phyloP scores from a whole-genome alignment of 2,888 invertebrate genomes.

The Amiota minor region DNA sequence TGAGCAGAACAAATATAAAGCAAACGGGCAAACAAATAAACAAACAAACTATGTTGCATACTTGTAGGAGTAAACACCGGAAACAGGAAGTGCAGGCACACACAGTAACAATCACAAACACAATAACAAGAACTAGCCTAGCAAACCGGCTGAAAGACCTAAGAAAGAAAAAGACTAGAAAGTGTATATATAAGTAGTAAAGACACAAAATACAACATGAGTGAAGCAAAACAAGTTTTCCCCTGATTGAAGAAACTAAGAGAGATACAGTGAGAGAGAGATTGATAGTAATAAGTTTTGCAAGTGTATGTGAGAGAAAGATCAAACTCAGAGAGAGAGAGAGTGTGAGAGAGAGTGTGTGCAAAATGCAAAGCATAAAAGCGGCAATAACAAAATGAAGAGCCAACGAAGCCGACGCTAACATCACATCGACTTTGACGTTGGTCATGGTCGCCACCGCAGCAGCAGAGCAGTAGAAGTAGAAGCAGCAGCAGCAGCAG shows the following conservation, averaged over 20 bases:
- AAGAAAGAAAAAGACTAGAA: too few species aligned
- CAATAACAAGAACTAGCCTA: slow-evolving; percentile 1
- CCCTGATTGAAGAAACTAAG: neutral
- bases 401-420: slow-evolving; percentile 38
- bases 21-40: slow-evolving; percentile 8
- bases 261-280: slow-evolving; percentile 2
- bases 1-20: neutral
- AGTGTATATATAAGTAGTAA: too few species aligned
- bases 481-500: slow-evolving; percentile 10
- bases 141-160: too few species aligned
- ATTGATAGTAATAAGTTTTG: slow-evolving; percentile 1
- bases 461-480: slow-evolving; percentile 37
- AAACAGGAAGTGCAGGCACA: slow-evolving; percentile 4
- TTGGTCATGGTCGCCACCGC: slow-evolving; percentile 49
- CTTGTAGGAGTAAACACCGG: slow-evolving; percentile 17
- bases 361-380: slow-evolving; percentile 38
- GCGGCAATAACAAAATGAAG: slow-evolving; percentile 1
- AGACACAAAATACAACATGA: too few species aligned
- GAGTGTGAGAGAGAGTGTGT: slow-evolving; percentile 17
- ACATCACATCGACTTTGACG: slow-evolving; percentile 35
- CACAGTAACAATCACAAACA: neutral
- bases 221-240: too few species aligned
- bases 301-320: slow-evolving; percentile 3
- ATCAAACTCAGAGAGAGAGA: neutral
- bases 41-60: slow-evolving; percentile 26